These are phyloP conservation scores for Wiebesia pumilae DNA, from an alignment of 1,140 invertebrate species.

Conservation along the genomic window DNA sequence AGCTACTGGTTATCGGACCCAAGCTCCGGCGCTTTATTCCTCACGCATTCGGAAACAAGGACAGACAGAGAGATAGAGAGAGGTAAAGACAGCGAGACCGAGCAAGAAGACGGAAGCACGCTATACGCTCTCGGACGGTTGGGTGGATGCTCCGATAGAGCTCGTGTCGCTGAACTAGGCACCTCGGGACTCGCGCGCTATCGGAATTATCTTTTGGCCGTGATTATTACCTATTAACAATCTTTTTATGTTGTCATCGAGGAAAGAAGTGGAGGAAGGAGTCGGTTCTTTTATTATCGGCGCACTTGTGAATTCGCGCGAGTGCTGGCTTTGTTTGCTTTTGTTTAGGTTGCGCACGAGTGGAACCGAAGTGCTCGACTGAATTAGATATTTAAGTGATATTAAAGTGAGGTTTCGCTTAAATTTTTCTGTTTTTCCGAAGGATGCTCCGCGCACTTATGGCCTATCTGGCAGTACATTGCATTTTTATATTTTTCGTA, in stretches of 20 bases:
- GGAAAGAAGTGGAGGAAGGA: neutral
- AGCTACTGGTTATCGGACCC: slow-evolving; percentile 62
- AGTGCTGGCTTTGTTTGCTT: slow-evolving; percentile 12
- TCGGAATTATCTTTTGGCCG: neutral
- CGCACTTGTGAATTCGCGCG: too few species aligned
- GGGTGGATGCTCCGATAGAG: slow-evolving; percentile 37
- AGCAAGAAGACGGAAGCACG: slow-evolving; percentile 60
- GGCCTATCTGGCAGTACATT: neutral
- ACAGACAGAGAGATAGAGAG: slow-evolving; percentile 7
- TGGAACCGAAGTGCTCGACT: neutral
- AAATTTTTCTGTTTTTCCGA: neutral
- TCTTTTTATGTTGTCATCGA: slow-evolving; percentile 24
- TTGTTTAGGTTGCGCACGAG: neutral
- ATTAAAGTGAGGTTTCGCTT: slow-evolving; percentile 12
- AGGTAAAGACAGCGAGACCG: slow-evolving; percentile 9
- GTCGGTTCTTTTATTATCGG: neutral
- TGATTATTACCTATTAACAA: slow-evolving; percentile 15
- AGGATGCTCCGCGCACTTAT: too few species aligned
- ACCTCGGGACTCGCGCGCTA: neutral
- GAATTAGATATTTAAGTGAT: neutral
- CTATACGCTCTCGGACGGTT: slow-evolving; percentile 53
- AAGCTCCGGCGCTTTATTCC: slow-evolving; percentile 67
- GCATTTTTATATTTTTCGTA: neutral
- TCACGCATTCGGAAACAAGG: slow-evolving; percentile 39
- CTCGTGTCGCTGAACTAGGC: neutral